A percentile compares a stretch with the other conserved stretches of the same genome.
Conservation (phyloP, 2,888 invertebrate species). For the Dione vanillae region DNA sequence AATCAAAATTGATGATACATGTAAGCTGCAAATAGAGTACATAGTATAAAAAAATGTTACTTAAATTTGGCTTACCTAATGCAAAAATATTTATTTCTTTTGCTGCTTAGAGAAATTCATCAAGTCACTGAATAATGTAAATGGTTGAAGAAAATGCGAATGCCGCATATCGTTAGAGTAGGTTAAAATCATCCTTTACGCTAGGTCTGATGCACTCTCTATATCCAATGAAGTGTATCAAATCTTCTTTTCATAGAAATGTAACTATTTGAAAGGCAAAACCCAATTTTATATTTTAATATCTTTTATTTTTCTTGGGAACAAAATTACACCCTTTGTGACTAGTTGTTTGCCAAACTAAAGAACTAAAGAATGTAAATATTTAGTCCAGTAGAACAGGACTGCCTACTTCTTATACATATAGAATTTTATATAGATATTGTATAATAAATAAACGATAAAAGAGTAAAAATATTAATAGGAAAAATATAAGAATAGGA, state of each 20-base stretch:
- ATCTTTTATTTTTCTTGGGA: no score
- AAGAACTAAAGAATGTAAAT: no score
- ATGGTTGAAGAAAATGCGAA: constrained; percentile 57
- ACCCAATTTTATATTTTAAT: background rate
- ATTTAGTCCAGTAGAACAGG: no score
- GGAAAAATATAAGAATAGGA: constrained; percentile 9
- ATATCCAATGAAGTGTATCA: constrained; percentile 58
- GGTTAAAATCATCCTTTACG: constrained; percentile 73
- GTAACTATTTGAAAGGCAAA: background rate
- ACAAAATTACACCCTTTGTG: no score
- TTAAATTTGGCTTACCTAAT: no score
- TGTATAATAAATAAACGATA: no score
- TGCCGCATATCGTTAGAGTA: constrained; percentile 66
- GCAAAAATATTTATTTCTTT: no score
- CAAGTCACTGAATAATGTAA: constrained; percentile 61
- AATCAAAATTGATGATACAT: background rate
- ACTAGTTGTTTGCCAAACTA: no score
- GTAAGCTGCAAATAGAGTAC: background rate
- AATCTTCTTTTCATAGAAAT: background rate
- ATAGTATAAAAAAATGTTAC: no score
- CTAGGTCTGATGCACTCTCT: constrained; percentile 70
- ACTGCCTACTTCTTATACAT: no score
- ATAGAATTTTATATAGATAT: background rate
- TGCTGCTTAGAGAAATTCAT: no score
- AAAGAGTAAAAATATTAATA: no score